Evolutionary conservation across 23 tunicate genomes (phyloP), one percentile per base, ranked within the genome.

Genomic region (Diplosoma virens): DNA sequence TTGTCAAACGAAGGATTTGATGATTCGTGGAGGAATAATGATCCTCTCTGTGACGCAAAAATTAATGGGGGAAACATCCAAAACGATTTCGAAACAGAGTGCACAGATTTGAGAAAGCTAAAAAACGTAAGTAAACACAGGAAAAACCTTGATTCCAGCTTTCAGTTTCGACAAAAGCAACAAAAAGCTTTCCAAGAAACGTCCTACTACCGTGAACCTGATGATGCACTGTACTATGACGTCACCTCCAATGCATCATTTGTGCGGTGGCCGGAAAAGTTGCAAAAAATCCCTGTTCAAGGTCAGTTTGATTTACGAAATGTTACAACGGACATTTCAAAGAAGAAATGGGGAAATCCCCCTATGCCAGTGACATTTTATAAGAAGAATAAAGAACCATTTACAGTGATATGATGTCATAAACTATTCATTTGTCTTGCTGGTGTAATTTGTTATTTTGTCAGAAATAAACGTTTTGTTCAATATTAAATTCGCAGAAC

Each of bases 381-480:
- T 66, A 47, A 72, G 22, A 45, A 52, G 34, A 32, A 82, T 35
- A 56, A 63, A 28, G 87, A 75, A 23, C 87, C 87, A 30, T 82
- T n/a, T 32, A 74, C 87, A 33, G 28, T 74, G 81, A 73, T 82
- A 28, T 82, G 63, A 72, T 6, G n/a, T n/a, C n/a, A n/a, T n/a
- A n/a, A n/a, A n/a, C n/a, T n/a, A n/a, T n/a, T n/a, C 32, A 58
- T 6, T 24, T 58, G 22, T 22, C 22, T 7, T 17, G 21, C n/a
- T n/a, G n/a, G n/a, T n/a, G n/a, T n/a, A n/a, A n/a, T n/a, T n/a
- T n/a, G n/a, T n/a, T n/a, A n/a, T n/a, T n/a, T n/a, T n/a, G n/a
- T n/a, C n/a, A n/a, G n/a, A n/a, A n/a, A n/a, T n/a, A n/a, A n/a
- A n/a, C n/a, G n/a, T n/a, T n/a, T n/a, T n/a, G n/a, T n/a, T n/a